Evolutionary conservation across 2,888 invertebrate species (phyloP).

Genomic region (Ophioninae sp.): DNA sequence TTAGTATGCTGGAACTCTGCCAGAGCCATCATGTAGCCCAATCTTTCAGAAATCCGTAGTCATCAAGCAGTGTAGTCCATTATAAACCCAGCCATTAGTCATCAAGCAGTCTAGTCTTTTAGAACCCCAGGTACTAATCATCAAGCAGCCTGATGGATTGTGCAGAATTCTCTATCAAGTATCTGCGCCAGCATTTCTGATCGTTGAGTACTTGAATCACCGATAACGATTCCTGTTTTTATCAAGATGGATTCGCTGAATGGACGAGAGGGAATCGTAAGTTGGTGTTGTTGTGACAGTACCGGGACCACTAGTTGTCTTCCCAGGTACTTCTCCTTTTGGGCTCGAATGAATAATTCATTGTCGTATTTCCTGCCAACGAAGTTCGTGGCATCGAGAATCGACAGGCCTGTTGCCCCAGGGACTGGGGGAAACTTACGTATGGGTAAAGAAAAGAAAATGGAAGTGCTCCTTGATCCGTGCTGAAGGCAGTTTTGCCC

Average conservation of each 20-base stretch:
- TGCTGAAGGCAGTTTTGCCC: slow-evolving; percentile 16
- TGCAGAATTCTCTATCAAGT: neutral
- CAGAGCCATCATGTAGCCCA: no score
- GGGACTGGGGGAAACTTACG: slow-evolving; percentile 20
- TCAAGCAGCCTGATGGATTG: neutral
- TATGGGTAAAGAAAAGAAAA: slow-evolving; percentile 3
- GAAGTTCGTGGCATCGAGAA: neutral
- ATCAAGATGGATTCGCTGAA: slow-evolving; percentile 5
- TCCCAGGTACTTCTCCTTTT: neutral
- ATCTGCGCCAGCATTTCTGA: neutral
- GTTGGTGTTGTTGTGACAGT: slow-evolving; percentile 1
- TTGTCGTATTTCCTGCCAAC: neutral
- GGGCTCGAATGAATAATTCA: slow-evolving; percentile 33
- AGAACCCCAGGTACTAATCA: neutral
- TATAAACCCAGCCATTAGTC: no score
- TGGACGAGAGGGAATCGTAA: neutral
- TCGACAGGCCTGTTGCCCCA: slow-evolving; percentile 6
- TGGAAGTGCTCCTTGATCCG: neutral
- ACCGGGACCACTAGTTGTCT: slow-evolving; percentile 17
- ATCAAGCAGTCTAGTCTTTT: no score
- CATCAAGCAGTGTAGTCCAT: no score
- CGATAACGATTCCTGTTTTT: neutral
- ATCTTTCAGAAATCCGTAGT: no score
- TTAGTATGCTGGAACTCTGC: no score
- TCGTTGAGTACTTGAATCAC: neutral